phyloP scores from a whole-genome alignment of 2,797 vertebrate genomes.

The Columba guinea region DNA sequence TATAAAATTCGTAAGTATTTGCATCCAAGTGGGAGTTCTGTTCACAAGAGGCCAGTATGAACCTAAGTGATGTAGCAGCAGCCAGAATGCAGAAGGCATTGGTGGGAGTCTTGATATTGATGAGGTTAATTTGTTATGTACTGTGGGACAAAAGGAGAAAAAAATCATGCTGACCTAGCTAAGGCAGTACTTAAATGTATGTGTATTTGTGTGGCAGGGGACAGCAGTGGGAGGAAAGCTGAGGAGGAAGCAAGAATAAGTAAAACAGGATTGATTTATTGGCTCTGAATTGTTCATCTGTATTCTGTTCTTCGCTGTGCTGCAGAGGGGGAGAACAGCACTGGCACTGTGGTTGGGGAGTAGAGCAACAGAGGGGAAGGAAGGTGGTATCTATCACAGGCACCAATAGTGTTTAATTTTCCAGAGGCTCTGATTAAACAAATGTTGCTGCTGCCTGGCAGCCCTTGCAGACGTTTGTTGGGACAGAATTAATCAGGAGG shows the following conservation, averaged over 20 bases:
- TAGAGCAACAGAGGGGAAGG: background rate
- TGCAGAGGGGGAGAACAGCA: slow-evolving; percentile 51
- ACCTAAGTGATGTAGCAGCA: background rate
- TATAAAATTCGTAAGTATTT: background rate
- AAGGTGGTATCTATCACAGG: slow-evolving; percentile 52
- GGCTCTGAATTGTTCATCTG: slow-evolving; percentile 40
- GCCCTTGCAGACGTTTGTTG: slow-evolving; percentile 51
- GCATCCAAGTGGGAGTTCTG: background rate
- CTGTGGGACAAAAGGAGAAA: background rate
- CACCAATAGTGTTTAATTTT: slow-evolving; percentile 63
- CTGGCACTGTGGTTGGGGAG: background rate
- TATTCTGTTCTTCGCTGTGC: slow-evolving; percentile 28
- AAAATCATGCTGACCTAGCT: slow-evolving; percentile 11
- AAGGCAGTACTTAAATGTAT: background rate
- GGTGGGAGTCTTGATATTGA: background rate
- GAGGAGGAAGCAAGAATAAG: slow-evolving; percentile 15
- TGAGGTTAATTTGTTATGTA: slow-evolving; percentile 33
- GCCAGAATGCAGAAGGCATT: background rate
- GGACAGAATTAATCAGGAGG: slow-evolving; percentile 66
- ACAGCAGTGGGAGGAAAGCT: slow-evolving; percentile 39
- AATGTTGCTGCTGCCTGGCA: slow-evolving; percentile 66
- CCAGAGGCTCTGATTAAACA: slow-evolving; percentile 70
- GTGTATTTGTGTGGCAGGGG: slow-evolving; percentile 10
- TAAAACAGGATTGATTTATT: slow-evolving; percentile 54
- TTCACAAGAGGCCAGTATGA: background rate